Evolutionary conservation across 2,888 invertebrate species (phyloP).

Genomic region (Nomada fabriciana): DNA sequence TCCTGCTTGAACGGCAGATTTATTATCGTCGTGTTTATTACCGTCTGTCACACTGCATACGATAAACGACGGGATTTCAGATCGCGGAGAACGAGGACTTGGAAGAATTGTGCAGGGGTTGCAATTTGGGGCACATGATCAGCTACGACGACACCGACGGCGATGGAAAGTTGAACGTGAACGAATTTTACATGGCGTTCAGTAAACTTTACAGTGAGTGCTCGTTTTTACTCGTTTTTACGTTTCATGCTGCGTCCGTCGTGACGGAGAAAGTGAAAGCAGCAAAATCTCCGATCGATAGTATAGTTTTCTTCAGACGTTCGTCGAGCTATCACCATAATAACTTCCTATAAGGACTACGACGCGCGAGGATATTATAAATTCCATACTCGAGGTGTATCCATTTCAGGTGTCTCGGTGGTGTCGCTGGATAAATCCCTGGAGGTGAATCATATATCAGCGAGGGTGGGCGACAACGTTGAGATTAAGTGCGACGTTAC

Average conservation of each 20-base stretch:
- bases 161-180: slow-evolving; percentile 88
- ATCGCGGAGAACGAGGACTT: slow-evolving; percentile 88
- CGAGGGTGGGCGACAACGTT: slow-evolving; percentile 90
- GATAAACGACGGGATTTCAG: slow-evolving; percentile 78
- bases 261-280: not conserved
- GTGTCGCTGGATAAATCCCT: slow-evolving; percentile 90
- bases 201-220: slow-evolving; percentile 90
- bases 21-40: not conserved
- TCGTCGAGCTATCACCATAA: not conserved
- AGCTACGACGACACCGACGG: slow-evolving; percentile 89
- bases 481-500: slow-evolving; percentile 92
- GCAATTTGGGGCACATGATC: slow-evolving; percentile 89
- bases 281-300: not conserved
- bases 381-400: not conserved
- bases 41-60: not conserved
- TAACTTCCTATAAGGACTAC: too few species aligned
- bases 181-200: slow-evolving; percentile 91
- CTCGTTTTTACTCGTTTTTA: too few species aligned
- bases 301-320: not conserved
- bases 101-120: slow-evolving; percentile 87
- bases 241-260: not conserved
- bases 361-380: too few species aligned
- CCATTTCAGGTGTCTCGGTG: slow-evolving; percentile 88
- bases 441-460: slow-evolving; percentile 89
- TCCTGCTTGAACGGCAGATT: not conserved